Evolutionary conservation across 1,140 invertebrate species (phyloP), one percentile per base, ranked within the genome.

Genomic region (Hydropsyche tenuis): DNA sequence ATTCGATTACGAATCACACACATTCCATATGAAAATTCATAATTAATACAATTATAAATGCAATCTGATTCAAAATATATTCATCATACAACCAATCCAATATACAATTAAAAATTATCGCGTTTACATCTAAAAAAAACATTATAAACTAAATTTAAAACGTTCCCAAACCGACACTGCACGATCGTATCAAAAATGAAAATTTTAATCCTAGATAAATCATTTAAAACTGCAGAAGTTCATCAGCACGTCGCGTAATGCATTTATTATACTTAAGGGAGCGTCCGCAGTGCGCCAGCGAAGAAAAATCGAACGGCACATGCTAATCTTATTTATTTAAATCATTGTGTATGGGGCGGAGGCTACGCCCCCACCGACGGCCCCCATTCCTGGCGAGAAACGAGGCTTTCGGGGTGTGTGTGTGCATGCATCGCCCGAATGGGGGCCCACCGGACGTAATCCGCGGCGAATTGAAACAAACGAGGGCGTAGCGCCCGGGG

Each of bases 401-500:
- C n/a, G n/a, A n/a, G n/a, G 30, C 30, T 3, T 3, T 4, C 30
- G 30, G 30, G 30, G 30, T 2, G 63, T 1, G 30, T 11, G 27
- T 42, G 5, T n/a, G 16, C 25, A 12, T 20, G 43, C 69, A 23
- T 66, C 64, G 27, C 3, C 43, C 64, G 9, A 5, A n/a, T 3
- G 1, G 30, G 51, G 5, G 51, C 22, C 22, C 22, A 23, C 69
- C 48, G 48, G 53, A 60, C 69, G 69, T 74, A 77, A 77, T 77
- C 75, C 75, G 75, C 46, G 70, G 69, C 75, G 75, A 77, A 77
- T 77, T 77, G 75, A 77, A 77, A 77, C 75, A 74, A 77, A 77
- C 23, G 69, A 48, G 69, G 63, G 65, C 71, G 73, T 45, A 60
- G 56, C 56, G 56, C 56, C 56, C 56, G 23, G 73, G 69, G 51